Evolutionary conservation across 2,888 invertebrate species (phyloP).

Genomic region (Himalopsyche anomala): DNA sequence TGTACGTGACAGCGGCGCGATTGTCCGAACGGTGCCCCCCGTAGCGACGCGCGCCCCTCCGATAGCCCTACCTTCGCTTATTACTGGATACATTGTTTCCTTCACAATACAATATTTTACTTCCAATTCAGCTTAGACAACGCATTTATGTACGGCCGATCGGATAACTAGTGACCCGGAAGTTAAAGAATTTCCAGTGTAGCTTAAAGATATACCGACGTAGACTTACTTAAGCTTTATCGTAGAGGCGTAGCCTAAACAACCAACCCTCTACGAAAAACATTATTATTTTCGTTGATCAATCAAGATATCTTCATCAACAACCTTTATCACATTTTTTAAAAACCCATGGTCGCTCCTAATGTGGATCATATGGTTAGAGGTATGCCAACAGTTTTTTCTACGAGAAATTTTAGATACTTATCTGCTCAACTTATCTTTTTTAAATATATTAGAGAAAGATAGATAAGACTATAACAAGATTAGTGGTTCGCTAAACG

Average conservation of each 20-base stretch:
- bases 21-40: constrained; percentile 49
- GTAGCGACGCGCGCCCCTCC: constrained; percentile 33
- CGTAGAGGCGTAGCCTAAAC: background rate
- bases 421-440: no score
- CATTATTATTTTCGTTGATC: no score
- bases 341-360: no score
- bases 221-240: constrained; percentile 24
- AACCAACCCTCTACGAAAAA: no score
- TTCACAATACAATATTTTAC: constrained; percentile 58
- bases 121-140: constrained; percentile 45
- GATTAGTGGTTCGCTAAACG: no score
- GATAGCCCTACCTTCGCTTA: constrained; percentile 41
- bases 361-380: no score
- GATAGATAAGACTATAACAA: no score
- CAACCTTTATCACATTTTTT: no score
- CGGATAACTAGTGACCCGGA: constrained; percentile 55
- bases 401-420: no score
- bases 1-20: constrained; percentile 63
- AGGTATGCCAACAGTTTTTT: no score
- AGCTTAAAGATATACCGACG: background rate
- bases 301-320: no score
- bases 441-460: no score
- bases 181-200: constrained; percentile 17
- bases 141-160: constrained; percentile 53
- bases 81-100: constrained; percentile 56